Evolutionary conservation across 2,888 invertebrate species (phyloP).

Genomic region (Agrotis puta): DNA sequence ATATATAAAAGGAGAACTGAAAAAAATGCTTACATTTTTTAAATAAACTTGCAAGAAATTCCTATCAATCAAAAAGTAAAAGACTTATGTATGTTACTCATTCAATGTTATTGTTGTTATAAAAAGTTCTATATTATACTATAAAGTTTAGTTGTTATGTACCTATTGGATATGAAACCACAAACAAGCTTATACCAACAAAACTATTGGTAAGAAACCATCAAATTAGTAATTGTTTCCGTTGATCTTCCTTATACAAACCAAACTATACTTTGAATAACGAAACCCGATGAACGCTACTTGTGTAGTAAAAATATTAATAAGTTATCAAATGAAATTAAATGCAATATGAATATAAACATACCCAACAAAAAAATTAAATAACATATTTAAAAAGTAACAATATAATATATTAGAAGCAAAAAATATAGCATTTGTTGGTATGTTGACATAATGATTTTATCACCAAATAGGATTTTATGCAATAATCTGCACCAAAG

Average conservation of each 20-base stretch:
- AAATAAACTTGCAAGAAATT: background rate
- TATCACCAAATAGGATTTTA: conserved; percentile 1
- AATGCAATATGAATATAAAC: no score
- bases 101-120: background rate
- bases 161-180: background rate
- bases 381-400: no score
- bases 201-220: conserved; percentile 5
- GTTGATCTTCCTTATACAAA: background rate
- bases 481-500: background rate
- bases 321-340: no score
- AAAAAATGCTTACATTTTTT: no score
- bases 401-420: background rate
- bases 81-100: no score
- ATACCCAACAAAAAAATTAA: no score
- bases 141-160: background rate
- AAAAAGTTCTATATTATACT: background rate
- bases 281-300: no score
- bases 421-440: no score
- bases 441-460: conserved; percentile 4
- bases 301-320: no score
- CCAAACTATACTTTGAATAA: background rate
- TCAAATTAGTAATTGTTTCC: no score
- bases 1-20: no score
- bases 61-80: background rate
- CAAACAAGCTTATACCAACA: conserved; percentile 4